Evolutionary conservation across 2,113 vertebrate genomes (phyloP).

Genomic region (Collichthys lucidus): DNA sequence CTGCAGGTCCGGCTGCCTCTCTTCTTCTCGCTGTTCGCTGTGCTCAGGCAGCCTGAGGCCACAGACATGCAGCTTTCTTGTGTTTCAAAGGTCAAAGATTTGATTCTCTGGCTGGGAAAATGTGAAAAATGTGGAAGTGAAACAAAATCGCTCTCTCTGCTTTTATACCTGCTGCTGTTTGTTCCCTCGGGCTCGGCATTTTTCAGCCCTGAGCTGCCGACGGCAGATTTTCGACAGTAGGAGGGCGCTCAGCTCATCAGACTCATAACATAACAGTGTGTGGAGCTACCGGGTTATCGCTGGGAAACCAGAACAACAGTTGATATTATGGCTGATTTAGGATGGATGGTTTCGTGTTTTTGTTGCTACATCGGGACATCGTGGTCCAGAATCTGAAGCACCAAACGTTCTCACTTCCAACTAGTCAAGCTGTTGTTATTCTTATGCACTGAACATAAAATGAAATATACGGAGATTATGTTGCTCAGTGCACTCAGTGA

Average conservation of each 20-base stretch:
- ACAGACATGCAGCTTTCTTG: background rate
- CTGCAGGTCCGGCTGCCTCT: background rate
- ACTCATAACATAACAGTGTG: background rate
- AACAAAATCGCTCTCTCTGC: slow-evolving; percentile 9
- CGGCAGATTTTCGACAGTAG: background rate
- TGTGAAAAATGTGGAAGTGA: background rate
- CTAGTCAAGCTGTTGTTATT: too few species aligned
- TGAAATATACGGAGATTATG: too few species aligned
- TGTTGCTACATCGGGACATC: too few species aligned
- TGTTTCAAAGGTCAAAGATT: slow-evolving; percentile 49
- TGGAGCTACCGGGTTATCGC: too few species aligned
- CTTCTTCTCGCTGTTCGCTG: background rate
- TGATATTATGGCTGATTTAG: too few species aligned
- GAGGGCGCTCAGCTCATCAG: background rate
- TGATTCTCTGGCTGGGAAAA: slow-evolving; percentile 3
- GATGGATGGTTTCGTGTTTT: too few species aligned
- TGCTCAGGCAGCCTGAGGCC: slow-evolving; percentile 28
- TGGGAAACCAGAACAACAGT: too few species aligned
- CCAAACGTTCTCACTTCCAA: background rate
- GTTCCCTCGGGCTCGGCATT: slow-evolving; percentile 4
- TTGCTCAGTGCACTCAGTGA: too few species aligned
- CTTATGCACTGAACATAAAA: too few species aligned
- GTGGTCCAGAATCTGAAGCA: background rate
- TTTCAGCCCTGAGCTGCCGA: background rate
- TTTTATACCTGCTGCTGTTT: background rate